Evolutionary conservation across 2,113 vertebrate species (phyloP), one percentile per base, ranked within the genome.

Genomic region (Orientallactaga bullata): DNA sequence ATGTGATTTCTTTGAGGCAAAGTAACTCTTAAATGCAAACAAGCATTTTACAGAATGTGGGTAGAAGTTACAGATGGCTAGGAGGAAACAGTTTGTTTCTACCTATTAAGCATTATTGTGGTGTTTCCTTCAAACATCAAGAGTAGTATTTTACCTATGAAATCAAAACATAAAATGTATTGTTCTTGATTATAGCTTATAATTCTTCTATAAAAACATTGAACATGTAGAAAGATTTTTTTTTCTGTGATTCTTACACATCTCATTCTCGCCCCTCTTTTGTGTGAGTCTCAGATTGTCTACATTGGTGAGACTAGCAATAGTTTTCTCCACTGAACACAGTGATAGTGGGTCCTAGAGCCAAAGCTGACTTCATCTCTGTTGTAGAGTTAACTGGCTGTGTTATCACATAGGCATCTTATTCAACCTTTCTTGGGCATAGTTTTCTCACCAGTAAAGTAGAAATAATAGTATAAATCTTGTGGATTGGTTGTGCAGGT

Each of bases 151-250:
- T 92, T 81, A 68, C 88, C 60, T 92, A 69, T 88, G 82, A 91
- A 92, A 68, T 72, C 42, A 88, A 89, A 91, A 88, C 63, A 58
- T 2, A 94, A 94, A 96, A 82, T 91, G 84, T 71, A 17, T 69
- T 88, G 76, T 85, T 95, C 68, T 92, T 88, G 30, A 11, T 82
- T 94, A 32, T 88, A 35, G 35, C 80, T 18, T 93, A 30, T 93
- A 86, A 74, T 89, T 96, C 95, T 93, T 35, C 72, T 80, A 18
- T 66, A 88, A 88, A 39, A 74, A 95, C 93, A 87, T 35, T 95
- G 91, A 63, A 42, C 3, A 42, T 68, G 24, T 76, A 85, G 85
- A 89, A 88, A 88, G 55, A 60, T 30, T 85, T 78, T 77, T 84
- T 89, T 81, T 68, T 9, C 65, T 82, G 3, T 61, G 35, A 85